These are phyloP conservation scores for Polylopha cassiicola DNA, from an alignment of 2,888 invertebrate genomes.

Conservation along the genomic window DNA sequence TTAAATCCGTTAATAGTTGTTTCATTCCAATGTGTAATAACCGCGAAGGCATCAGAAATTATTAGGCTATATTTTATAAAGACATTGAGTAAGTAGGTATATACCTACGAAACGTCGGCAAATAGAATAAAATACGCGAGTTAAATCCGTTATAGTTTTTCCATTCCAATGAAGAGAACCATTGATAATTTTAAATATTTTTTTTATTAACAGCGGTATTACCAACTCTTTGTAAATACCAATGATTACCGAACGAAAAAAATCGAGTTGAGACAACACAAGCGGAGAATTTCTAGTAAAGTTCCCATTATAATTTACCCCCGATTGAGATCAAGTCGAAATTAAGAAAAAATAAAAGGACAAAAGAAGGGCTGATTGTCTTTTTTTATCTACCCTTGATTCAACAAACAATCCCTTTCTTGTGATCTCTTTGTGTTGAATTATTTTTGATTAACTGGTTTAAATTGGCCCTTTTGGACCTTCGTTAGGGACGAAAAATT, in stretches of 20 bases:
- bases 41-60: too few relatives aligned
- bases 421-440: slow-evolving; percentile 42
- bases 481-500: too few relatives aligned
- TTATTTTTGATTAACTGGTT: slow-evolving; percentile 47
- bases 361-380: slow-evolving; percentile 59
- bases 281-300: slow-evolving; percentile 66
- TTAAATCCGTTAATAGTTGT: too few relatives aligned
- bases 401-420: slow-evolving; percentile 63
- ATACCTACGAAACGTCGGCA: too few relatives aligned
- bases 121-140: too few relatives aligned
- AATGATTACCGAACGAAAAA: slow-evolving; percentile 54
- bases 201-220: slow-evolving; percentile 3
- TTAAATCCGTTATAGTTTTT: too few relatives aligned
- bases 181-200: slow-evolving; percentile 3
- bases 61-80: too few relatives aligned
- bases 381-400: slow-evolving; percentile 62
- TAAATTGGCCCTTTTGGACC: slow-evolving; percentile 44
- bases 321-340: slow-evolving; percentile 74
- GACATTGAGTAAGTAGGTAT: too few relatives aligned
- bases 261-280: slow-evolving; percentile 64
- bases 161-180: too few relatives aligned
- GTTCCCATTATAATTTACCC: slow-evolving; percentile 74
- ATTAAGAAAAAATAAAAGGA: slow-evolving; percentile 75
- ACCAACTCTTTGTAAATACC: slow-evolving; percentile 52
- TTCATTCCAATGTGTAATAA: too few relatives aligned